Evolutionary conservation across 2,113 vertebrate species (phyloP).

Genomic region (Pseudois nayaur): DNA sequence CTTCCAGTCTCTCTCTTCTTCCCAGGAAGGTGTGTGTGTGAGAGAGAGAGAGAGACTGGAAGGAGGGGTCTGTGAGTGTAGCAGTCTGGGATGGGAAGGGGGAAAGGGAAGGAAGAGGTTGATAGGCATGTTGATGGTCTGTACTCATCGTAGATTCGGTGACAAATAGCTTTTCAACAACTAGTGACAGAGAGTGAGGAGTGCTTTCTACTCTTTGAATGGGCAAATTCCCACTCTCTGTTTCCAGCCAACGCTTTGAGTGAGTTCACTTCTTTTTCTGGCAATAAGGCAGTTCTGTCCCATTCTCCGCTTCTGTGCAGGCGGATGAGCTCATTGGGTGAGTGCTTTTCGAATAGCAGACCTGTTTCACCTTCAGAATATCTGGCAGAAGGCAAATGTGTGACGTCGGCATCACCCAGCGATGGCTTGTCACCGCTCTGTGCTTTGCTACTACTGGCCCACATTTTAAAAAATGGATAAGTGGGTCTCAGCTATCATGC

Average conservation of each 20-base stretch:
- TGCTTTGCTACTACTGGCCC: background rate
- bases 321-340: background rate
- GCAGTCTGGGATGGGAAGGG: background rate
- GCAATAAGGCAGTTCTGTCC: background rate
- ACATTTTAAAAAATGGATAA: background rate
- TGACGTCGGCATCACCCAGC: background rate
- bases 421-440: background rate
- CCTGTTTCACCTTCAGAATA: background rate
- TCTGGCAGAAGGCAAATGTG: background rate
- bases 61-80: background rate
- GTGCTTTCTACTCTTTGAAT: background rate
- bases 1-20: slow-evolving; percentile 17
- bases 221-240: background rate
- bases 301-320: background rate
- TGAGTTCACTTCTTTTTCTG: slow-evolving; percentile 2
- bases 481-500: background rate
- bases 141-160: background rate
- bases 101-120: background rate
- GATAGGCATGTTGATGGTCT: background rate
- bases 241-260: background rate
- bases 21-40: background rate
- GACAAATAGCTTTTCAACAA: slow-evolving; percentile 14
- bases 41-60: background rate
- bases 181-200: background rate
- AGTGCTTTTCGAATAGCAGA: background rate